Conservation (phyloP, 1,140 invertebrate species). For the Stenopsyche tienmushanensis region DNA sequence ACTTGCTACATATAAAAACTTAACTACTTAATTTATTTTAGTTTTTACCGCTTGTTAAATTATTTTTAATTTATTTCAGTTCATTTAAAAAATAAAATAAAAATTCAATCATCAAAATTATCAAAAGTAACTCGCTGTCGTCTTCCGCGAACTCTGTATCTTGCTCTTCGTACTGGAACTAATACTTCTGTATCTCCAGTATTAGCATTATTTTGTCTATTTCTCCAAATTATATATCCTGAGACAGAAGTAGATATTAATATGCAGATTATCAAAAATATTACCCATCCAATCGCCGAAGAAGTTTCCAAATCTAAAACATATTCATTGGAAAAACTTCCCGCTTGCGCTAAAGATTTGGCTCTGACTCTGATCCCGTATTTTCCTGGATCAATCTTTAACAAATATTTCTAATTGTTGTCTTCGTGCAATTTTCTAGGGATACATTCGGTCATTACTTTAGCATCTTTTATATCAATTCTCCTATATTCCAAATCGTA, state of each 20-base stretch:
- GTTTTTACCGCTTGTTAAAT: too few relatives aligned
- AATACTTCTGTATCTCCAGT: neutral
- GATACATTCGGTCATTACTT: constrained; percentile 48
- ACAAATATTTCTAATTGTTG: constrained; percentile 34
- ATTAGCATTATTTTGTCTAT: neutral
- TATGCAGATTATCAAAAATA: neutral
- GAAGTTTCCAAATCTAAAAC: neutral
- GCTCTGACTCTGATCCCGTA: constrained; percentile 65
- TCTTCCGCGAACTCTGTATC: neutral
- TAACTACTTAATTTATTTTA: too few relatives aligned
- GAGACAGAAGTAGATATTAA: neutral
- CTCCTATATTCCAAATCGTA: constrained; percentile 61
- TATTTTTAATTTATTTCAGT: too few relatives aligned
- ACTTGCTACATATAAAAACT: too few relatives aligned
- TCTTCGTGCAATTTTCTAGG: constrained; percentile 45
- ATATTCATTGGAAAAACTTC: neutral
- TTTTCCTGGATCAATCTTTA: constrained; percentile 57
- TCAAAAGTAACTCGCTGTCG: neutral
- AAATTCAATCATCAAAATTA: too few relatives aligned
- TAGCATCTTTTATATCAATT: constrained; percentile 44
- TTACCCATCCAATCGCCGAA: neutral
- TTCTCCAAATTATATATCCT: neutral
- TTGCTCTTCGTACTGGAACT: too few relatives aligned
- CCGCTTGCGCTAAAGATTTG: constrained; percentile 57
- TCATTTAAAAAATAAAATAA: too few relatives aligned